Conservation (phyloP, 2,113 vertebrate genomes). For the Mesitornis unicolor region DNA sequence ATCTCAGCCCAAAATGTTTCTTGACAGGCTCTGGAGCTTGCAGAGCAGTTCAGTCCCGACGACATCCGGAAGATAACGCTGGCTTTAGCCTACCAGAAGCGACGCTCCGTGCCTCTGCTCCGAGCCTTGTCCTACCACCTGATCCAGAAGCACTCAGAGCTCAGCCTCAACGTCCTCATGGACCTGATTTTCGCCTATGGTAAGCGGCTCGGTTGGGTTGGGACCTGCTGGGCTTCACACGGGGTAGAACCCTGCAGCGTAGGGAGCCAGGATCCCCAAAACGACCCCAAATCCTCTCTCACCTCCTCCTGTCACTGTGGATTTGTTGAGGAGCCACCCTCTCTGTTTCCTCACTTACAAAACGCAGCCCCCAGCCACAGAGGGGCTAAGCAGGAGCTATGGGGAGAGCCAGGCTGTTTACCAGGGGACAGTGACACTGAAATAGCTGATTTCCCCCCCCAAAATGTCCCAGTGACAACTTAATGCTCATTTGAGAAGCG, state of each 20-base stretch:
- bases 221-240: no score
- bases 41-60: slow-evolving; percentile 79
- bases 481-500: neutral
- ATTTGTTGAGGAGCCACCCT: no score
- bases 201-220: neutral
- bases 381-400: neutral
- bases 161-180: slow-evolving; percentile 73
- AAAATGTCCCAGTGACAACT: neutral
- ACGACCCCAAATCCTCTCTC: neutral
- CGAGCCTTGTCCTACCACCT: slow-evolving; percentile 89
- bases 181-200: slow-evolving; percentile 85
- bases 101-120: slow-evolving; percentile 82
- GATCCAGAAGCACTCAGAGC: slow-evolving; percentile 78
- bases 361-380: neutral
- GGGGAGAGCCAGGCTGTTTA: neutral
- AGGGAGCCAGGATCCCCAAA: neutral
- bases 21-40: slow-evolving; percentile 85
- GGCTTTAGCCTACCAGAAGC: slow-evolving; percentile 76
- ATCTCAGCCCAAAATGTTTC: neutral
- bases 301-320: fast-evolving
- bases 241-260: no score
- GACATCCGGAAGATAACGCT: slow-evolving; percentile 79
- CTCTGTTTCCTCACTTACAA: neutral
- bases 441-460: neutral
- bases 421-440: neutral